phyloP scores from a whole-genome alignment of 2,888 invertebrate genomes.

The Drosophila picticornis region DNA sequence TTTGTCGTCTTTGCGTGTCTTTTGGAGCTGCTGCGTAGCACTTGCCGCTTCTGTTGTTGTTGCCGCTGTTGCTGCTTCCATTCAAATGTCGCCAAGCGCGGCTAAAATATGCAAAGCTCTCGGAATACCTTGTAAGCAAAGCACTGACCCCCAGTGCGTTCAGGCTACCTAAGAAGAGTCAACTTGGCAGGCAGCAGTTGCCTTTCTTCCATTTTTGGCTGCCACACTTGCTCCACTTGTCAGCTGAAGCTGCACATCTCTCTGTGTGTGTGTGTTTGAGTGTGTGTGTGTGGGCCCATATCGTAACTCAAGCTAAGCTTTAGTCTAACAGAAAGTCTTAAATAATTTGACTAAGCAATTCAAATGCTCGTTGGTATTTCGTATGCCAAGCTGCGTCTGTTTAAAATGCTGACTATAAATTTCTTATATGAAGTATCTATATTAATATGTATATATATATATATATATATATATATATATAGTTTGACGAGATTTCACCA shows the following conservation, averaged over 20 bases:
- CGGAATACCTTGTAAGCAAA: conserved; percentile 71
- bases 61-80: conserved; percentile 44
- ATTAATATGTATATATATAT: too few relatives aligned
- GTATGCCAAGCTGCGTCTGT: neutral
- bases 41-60: conserved; percentile 50
- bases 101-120: conserved; percentile 79
- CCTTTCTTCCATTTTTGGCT: conserved; percentile 26
- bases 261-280: neutral
- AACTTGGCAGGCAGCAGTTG: conserved; percentile 11
- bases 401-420: neutral
- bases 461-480: too few relatives aligned
- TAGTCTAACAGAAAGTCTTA: conserved; percentile 24
- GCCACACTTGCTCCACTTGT: conserved; percentile 70
- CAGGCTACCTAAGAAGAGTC: conserved; percentile 21
- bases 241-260: conserved; percentile 12
- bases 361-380: neutral
- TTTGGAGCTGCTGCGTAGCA: conserved; percentile 69
- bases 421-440: neutral
- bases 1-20: conserved; percentile 50
- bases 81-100: conserved; percentile 74
- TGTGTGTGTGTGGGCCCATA: conserved; percentile 54
- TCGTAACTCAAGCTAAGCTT: conserved; percentile 49
- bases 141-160: conserved; percentile 72
- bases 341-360: conserved; percentile 21
- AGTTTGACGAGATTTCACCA: neutral